A percentile compares a stretch with the other conserved stretches of the same genome.
Evolutionary conservation across 2,888 invertebrate species (phyloP).

Genomic region (Spicauda simplicius): DNA sequence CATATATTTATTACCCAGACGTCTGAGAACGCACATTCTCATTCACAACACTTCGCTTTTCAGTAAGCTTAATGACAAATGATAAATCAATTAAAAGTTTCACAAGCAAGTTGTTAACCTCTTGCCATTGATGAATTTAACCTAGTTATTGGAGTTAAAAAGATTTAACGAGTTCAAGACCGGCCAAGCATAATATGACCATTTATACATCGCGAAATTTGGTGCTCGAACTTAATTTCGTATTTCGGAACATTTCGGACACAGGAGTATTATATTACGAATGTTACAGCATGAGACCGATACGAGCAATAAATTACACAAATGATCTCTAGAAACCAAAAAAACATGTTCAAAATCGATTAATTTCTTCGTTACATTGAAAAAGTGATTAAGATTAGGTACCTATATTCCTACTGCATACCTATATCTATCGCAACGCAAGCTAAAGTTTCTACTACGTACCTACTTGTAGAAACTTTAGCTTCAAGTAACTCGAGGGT

Average conservation of each 20-base stretch:
- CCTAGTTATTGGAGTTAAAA: conserved; percentile 35
- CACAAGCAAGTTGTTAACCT: conserved; percentile 36
- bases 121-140: conserved; percentile 37
- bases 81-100: conserved; percentile 37
- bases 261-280: not conserved
- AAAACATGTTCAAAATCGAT: not conserved
- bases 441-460: no score
- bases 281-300: not conserved
- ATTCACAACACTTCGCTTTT: conserved; percentile 31
- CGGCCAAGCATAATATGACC: conserved; percentile 26
- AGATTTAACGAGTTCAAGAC: conserved; percentile 37
- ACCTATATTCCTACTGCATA: no score
- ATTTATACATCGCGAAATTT: conserved; percentile 24
- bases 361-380: no score
- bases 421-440: no score
- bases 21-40: conserved; percentile 5
- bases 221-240: conserved; percentile 28
- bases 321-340: no score
- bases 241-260: conserved; percentile 15
- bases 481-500: no score
- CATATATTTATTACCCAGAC: conserved; percentile 23
- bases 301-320: not conserved
- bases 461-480: no score
- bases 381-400: no score
- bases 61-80: conserved; percentile 34